Conservation (phyloP, 2,888 invertebrate species). For the Heliconius cydno region DNA sequence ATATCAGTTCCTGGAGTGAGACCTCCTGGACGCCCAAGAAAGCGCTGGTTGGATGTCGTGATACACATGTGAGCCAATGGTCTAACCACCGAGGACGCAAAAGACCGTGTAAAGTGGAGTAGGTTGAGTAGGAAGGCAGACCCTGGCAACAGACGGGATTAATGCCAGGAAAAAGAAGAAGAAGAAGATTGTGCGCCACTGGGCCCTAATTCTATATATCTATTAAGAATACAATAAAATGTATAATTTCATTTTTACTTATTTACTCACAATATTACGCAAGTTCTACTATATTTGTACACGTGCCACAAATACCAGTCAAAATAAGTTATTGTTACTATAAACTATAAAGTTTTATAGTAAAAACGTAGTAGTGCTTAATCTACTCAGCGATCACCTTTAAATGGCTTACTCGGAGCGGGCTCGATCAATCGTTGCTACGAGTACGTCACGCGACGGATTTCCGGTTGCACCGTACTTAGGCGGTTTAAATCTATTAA, state of each 20-base stretch:
- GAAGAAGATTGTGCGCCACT: too few species aligned
- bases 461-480: conserved; percentile 33
- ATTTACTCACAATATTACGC: neutral
- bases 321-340: conserved; percentile 3
- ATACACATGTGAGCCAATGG: too few species aligned
- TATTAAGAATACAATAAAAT: neutral
- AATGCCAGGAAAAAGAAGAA: too few species aligned
- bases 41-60: too few species aligned
- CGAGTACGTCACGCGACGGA: conserved; percentile 30
- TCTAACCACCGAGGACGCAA: too few species aligned
- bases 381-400: conserved; percentile 27
- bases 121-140: too few species aligned
- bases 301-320: neutral
- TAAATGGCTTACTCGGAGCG: conserved; percentile 27
- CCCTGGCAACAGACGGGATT: too few species aligned
- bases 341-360: conserved; percentile 16
- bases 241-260: neutral
- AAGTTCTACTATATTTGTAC: neutral
- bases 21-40: too few species aligned
- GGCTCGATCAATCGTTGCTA: conserved; percentile 33
- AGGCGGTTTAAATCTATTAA: conserved; percentile 40
- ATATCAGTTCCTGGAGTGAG: too few species aligned
- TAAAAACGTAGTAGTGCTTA: conserved; percentile 19
- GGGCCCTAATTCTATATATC: too few species aligned
- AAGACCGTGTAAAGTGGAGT: too few species aligned